Conservation (phyloP, 30 jellyfish, hydroid and myxozoan species). For the Cassiopea xamachana region DNA sequence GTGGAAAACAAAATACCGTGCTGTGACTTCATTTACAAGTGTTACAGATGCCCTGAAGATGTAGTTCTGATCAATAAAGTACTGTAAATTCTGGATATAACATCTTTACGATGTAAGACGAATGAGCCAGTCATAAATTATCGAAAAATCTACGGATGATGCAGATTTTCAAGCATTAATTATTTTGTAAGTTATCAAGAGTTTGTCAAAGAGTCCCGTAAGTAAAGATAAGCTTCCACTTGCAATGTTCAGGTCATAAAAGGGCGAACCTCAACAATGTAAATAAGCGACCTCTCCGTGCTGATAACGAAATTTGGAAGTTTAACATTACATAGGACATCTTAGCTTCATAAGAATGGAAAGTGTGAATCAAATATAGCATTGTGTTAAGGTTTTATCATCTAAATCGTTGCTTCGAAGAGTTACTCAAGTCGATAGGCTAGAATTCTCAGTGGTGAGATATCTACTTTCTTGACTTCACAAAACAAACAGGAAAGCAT, state of each 20-base stretch:
- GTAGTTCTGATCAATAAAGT: not conserved
- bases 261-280: constrained; percentile 46
- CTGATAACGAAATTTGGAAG: constrained; percentile 39
- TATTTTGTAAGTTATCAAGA: constrained; percentile 17
- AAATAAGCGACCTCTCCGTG: not conserved
- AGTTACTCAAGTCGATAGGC: not conserved
- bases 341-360: not conserved
- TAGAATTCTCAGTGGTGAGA: not conserved
- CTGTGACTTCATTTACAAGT: not conserved
- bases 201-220: constrained; percentile 24
- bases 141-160: constrained; percentile 21
- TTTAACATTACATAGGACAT: constrained; percentile 23
- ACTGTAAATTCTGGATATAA: not conserved
- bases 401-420: not conserved
- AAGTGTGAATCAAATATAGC: not conserved
- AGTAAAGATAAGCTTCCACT: constrained; percentile 52
- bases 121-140: constrained; percentile 1
- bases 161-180: constrained; percentile 39
- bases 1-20: too few relatives aligned
- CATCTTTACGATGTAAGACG: not conserved
- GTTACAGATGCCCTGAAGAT: not conserved
- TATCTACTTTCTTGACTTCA: not conserved
- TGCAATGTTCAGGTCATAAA: constrained; percentile 6
- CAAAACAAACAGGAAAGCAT: constrained; percentile 15
- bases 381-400: not conserved